These are phyloP conservation scores for Hypercompe scribonia DNA, from an alignment of 2,888 invertebrate genomes.

Conservation along the genomic window DNA sequence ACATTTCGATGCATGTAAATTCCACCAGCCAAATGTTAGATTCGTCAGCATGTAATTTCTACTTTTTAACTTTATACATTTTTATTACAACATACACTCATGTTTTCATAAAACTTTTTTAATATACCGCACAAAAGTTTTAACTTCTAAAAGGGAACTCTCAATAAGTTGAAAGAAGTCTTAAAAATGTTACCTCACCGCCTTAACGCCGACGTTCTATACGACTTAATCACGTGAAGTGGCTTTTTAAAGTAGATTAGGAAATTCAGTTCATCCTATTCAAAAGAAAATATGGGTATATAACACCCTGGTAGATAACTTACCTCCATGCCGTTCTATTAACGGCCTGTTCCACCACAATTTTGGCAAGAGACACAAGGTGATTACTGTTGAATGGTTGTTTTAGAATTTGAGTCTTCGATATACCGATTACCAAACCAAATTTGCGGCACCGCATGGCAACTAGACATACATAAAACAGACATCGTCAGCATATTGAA, in stretches of 20 bases:
- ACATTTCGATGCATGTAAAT: neutral
- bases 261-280: neutral
- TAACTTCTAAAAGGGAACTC: constrained; percentile 16
- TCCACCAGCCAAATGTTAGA: neutral
- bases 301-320: too few species aligned
- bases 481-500: too few species aligned
- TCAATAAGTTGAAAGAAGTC: constrained; percentile 13
- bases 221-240: constrained; percentile 16
- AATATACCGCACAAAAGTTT: constrained; percentile 4
- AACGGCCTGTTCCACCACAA: too few species aligned
- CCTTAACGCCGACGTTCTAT: constrained; percentile 4
- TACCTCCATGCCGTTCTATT: too few species aligned
- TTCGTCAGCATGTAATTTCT: neutral
- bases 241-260: constrained; percentile 13
- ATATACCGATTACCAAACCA: too few species aligned
- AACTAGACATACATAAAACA: too few species aligned
- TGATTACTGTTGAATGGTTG: too few species aligned
- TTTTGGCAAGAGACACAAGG: too few species aligned
- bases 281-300: neutral
- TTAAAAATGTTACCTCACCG: constrained; percentile 10
- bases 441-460: too few species aligned
- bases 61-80: neutral
- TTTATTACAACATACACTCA: neutral
- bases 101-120: constrained; percentile 8
- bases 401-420: too few species aligned